Base-by-base conservation (phyloP, 2,797 vertebrate species). In the Amblyraja radiata region DNA sequence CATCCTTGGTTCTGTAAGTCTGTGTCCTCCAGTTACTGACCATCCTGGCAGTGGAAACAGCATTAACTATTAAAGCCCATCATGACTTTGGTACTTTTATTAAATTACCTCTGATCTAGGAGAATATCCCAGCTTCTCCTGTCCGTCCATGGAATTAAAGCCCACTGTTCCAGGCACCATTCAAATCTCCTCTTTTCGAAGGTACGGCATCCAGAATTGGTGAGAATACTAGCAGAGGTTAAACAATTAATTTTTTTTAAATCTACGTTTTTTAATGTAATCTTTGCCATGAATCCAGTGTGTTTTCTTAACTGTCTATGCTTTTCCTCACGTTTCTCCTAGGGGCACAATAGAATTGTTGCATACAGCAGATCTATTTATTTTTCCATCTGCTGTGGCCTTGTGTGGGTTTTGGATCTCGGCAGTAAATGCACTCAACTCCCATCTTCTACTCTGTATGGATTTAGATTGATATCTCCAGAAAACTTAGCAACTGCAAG, bases 301-400 rank as follows among this genome's bases (percentile, higher is more conserved):
- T 21, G n/a, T 16, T 36, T 74, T 58, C 46, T 54, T 74, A 76
- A 94, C 93, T 84, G 11, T 77, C 71, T 93, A 83, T 94, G 93
- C 25, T 93, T 93, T 88, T 65, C n/a, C 94, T 61, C 93, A 28
- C 94, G 94, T 96, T 93, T 94, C 94, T 95, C 94, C 74, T 94
- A 99, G 99, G 99, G 99, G 76, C 98, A 99, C 95, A 99, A 99
- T 96, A 98, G 98, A 95, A 96, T 99, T 94, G 98, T 99, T 94
- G 97, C 97, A 84, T 99, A 99, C 95, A 98, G 99, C 95, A 97
- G 99, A 93, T 98, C 99, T 2, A 96, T 98, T 83, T 99, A 99
- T 96, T 99, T 99, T 96, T 99, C 98, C 95, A 95, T 99, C 94
- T 97, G 98, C 95, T 99, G 99, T 94, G 95, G 97, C 95, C 97